Conservation (phyloP, 2,113 vertebrate species). For the Stictonetta naevosa region DNA sequence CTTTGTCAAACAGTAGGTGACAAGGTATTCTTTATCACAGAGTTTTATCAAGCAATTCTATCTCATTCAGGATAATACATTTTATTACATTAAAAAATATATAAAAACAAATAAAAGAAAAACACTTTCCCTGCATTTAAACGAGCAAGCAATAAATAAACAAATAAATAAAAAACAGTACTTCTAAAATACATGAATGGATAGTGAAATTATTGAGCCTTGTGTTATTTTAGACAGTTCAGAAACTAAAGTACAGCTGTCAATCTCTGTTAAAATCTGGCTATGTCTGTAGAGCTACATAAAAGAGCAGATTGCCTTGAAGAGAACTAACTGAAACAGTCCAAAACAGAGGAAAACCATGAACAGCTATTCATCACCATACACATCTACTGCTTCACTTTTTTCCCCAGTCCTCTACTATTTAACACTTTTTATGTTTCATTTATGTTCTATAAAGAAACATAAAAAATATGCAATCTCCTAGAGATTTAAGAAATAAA, state of each 20-base stretch:
- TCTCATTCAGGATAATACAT: neutral
- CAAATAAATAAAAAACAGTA: neutral
- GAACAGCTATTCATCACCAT: neutral
- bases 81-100: neutral
- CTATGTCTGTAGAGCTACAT: neutral
- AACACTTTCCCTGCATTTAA: neutral
- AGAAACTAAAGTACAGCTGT: neutral
- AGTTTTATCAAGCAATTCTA: neutral
- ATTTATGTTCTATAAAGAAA: neutral
- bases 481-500: neutral
- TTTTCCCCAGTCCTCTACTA: neutral
- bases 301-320: neutral
- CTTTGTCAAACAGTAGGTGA: neutral
- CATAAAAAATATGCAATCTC: no score
- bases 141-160: neutral
- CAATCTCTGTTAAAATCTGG: neutral
- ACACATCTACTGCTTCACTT: neutral
- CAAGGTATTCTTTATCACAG: neutral
- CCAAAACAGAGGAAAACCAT: neutral
- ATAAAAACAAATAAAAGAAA: neutral
- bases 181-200: neutral
- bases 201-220: neutral
- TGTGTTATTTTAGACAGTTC: neutral
- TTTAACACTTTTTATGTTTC: neutral
- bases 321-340: neutral